Evolutionary conservation across 2,888 invertebrate species (phyloP).

Genomic region (Brenthis hecate): DNA sequence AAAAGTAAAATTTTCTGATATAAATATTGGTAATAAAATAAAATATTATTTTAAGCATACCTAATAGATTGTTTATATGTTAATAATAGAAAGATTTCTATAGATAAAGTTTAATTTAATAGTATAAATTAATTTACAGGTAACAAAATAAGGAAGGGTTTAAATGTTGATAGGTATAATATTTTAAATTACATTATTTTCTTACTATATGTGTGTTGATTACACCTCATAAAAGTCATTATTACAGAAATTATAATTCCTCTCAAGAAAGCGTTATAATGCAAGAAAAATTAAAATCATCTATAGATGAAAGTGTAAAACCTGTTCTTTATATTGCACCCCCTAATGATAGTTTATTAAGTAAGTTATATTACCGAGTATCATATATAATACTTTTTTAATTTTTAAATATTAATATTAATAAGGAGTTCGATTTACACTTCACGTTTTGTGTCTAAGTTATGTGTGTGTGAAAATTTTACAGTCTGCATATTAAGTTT

Average conservation of each 20-base stretch:
- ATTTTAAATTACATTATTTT: not conserved
- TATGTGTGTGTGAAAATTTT: no score
- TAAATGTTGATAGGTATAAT: not conserved
- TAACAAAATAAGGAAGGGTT: constrained; percentile 2
- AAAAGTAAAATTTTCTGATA: constrained; percentile 65
- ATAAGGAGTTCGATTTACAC: not conserved
- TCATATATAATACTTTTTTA: no score
- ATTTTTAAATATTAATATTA: not conserved
- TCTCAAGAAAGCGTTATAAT: constrained; percentile 2
- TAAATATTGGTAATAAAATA: constrained; percentile 59
- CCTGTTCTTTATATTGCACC: constrained; percentile 46
- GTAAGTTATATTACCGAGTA: constrained; percentile 49
- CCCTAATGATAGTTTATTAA: constrained; percentile 57
- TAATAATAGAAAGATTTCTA: not conserved
- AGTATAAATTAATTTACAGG: constrained; percentile 1
- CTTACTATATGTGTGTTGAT: not conserved
- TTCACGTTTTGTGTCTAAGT: no score
- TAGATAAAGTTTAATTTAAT: not conserved
- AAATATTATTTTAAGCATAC: constrained; percentile 12
- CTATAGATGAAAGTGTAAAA: constrained; percentile 23
- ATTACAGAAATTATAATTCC: constrained; percentile 3
- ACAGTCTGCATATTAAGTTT: no score
- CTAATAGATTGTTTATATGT: not conserved
- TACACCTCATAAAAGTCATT: not conserved
- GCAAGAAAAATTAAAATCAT: constrained; percentile 3